Evolutionary conservation across 2,888 invertebrate species (phyloP).

Genomic region (Molorchus minor): DNA sequence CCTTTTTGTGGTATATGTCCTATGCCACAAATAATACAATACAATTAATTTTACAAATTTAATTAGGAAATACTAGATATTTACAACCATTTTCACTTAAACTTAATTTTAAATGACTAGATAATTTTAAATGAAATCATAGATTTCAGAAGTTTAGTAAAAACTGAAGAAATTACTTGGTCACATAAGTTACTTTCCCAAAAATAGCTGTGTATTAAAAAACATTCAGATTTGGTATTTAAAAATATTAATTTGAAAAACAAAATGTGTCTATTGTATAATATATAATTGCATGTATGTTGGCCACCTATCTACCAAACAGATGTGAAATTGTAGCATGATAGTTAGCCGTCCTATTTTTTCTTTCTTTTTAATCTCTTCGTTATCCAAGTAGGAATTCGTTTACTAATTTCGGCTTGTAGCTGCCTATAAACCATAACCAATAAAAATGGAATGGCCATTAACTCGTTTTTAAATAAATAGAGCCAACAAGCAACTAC

Average conservation of each 20-base stretch:
- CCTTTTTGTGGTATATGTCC: too few species aligned
- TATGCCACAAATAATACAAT: too few species aligned
- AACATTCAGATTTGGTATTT: too few species aligned
- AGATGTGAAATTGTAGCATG: background rate
- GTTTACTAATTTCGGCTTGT: constrained; percentile 68
- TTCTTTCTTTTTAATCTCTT: constrained; percentile 39
- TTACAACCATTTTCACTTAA: constrained; percentile 20
- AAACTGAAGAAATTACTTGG: too few species aligned
- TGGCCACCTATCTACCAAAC: too few species aligned
- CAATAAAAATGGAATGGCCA: constrained; percentile 81
- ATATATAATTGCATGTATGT: too few species aligned
- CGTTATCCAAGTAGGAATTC: constrained; percentile 50
- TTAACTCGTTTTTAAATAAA: constrained; percentile 79
- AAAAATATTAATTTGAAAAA: too few species aligned
- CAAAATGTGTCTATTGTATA: too few species aligned
- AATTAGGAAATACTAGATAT: constrained; percentile 22
- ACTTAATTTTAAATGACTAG: background rate
- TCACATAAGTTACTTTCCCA: too few species aligned
- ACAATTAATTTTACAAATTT: constrained; percentile 16
- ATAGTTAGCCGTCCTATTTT: constrained; percentile 3
- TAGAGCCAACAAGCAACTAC: constrained; percentile 83
- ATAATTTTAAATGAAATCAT: constrained; percentile 28
- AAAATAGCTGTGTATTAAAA: too few species aligned
- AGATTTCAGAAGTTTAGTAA: constrained; percentile 31
- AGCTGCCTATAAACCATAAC: constrained; percentile 81